Evolutionary conservation across 2,797 vertebrate genomes (phyloP).

Genomic region (Threskiornis aethiopicus): DNA sequence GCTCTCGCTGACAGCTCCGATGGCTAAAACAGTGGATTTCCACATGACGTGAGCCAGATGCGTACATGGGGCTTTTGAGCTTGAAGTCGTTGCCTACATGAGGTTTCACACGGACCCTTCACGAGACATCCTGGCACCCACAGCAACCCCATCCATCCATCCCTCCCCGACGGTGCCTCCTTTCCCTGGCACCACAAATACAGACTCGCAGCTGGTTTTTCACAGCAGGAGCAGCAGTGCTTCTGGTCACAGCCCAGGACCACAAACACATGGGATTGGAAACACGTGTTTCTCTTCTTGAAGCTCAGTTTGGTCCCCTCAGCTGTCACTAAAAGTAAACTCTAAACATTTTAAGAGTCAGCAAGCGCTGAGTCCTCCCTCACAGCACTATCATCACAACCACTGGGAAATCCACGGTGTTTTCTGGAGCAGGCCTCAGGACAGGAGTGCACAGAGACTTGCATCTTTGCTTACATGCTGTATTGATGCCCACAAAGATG

Average conservation of each 20-base stretch:
- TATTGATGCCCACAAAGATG: neutral
- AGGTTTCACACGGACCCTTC: neutral
- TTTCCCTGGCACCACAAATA: neutral
- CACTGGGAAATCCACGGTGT: neutral
- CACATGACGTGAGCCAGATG: neutral
- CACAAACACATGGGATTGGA: neutral
- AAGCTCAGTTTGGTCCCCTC: neutral
- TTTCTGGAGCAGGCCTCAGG: neutral
- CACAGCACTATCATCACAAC: neutral
- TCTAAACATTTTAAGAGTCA: neutral
- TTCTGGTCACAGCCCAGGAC: neutral
- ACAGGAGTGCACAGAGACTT: neutral
- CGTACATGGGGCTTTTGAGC: neutral
- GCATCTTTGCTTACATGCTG: neutral
- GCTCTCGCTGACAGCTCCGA: neutral
- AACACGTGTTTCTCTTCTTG: neutral
- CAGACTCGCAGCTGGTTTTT: neutral
- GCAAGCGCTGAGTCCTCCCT: accelerated
- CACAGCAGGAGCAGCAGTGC: neutral
- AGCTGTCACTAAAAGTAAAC: neutral
- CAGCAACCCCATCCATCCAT: neutral
- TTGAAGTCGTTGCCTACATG: neutral
- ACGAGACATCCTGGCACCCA: neutral
- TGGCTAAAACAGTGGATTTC: neutral
- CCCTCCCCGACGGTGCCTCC: neutral